phyloP scores from a whole-genome alignment of 2,113 vertebrate species.

The Daubentonia madagascariensis region DNA sequence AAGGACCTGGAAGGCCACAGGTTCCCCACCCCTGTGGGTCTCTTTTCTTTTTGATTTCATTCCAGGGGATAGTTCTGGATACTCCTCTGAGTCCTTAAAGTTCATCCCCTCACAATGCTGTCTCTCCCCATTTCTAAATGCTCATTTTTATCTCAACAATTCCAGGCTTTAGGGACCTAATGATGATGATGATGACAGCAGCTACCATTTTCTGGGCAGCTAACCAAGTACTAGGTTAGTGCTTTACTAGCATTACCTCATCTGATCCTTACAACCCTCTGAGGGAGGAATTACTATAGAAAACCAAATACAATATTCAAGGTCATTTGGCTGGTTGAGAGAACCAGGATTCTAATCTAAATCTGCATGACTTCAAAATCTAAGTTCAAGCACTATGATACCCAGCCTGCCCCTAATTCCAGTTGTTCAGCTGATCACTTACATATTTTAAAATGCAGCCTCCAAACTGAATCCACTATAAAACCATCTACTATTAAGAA shows the following conservation, averaged over 20 bases:
- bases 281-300: not conserved
- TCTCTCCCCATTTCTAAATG: not conserved
- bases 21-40: not conserved
- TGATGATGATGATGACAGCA: not conserved
- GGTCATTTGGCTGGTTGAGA: not conserved
- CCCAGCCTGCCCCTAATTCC: not conserved
- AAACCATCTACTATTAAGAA: not conserved
- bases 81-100: not conserved
- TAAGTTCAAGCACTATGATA: not conserved
- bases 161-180: not conserved
- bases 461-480: not conserved
- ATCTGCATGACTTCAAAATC: not conserved
- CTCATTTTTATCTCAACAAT: not conserved
- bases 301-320: not conserved
- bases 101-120: not conserved
- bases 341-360: not conserved
- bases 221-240: not conserved
- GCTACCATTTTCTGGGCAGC: not conserved
- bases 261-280: not conserved
- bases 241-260: not conserved
- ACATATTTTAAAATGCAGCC: not conserved
- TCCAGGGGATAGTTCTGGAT: not conserved
- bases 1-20: no score
- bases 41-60: constrained; percentile 8
- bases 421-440: not conserved